phyloP scores from a whole-genome alignment of 2,797 vertebrate genomes.

The Anguilla pacifica region DNA sequence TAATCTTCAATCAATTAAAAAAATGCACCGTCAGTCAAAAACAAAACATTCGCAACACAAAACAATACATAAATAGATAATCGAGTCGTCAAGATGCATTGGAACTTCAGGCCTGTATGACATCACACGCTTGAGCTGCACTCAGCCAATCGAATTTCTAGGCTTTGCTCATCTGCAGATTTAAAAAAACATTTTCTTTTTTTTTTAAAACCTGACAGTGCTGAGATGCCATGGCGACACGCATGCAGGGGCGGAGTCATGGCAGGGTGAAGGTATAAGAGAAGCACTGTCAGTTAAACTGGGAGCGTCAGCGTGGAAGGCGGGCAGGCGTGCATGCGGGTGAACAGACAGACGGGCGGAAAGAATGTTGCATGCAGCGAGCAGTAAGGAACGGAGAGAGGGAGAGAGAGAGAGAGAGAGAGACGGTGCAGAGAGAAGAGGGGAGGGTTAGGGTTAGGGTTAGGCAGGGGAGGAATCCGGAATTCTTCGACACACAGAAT shows the following conservation, averaged over 20 bases:
- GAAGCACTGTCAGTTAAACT: not conserved
- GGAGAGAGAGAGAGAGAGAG: slow-evolving; percentile 48
- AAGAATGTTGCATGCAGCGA: slow-evolving; percentile 29
- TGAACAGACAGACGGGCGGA: not conserved
- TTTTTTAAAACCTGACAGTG: slow-evolving; percentile 28
- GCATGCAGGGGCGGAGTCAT: slow-evolving; percentile 19
- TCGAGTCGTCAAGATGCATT: slow-evolving; percentile 52
- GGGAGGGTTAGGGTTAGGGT: slow-evolving; percentile 19
- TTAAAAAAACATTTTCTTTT: not conserved
- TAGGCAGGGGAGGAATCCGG: slow-evolving; percentile 41
- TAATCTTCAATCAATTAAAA: not conserved
- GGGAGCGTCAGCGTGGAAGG: slow-evolving; percentile 23
- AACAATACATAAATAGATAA: not conserved
- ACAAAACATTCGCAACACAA: not conserved
- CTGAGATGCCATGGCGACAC: slow-evolving; percentile 38
- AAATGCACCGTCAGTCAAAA: not conserved
- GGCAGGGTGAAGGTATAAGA: not conserved
- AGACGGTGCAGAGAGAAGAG: slow-evolving; percentile 38
- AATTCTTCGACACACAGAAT: slow-evolving; percentile 41
- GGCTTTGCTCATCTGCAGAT: not conserved
- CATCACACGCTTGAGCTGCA: slow-evolving; percentile 34
- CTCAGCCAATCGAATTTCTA: not conserved
- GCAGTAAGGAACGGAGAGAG: slow-evolving; percentile 49
- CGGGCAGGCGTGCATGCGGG: slow-evolving; percentile 2
- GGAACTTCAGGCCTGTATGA: slow-evolving; percentile 47